Conservation (phyloP, 2,113 vertebrate species). For the Siniperca chuatsi region DNA sequence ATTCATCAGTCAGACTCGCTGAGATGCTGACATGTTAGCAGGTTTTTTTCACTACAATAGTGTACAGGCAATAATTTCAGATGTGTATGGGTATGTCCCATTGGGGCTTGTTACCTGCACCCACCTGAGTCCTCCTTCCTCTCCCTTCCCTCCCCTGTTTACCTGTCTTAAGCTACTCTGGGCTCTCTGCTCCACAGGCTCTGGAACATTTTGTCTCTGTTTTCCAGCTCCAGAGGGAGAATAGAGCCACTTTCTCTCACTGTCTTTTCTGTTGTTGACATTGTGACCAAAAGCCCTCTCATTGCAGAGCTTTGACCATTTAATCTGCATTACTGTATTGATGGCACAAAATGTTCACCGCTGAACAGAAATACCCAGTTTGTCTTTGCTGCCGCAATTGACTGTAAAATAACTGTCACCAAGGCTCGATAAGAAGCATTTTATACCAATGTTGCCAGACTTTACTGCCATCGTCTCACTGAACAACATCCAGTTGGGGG, state of each 20-base stretch:
- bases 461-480: neutral
- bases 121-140: slow-evolving; percentile 77
- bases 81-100: slow-evolving; percentile 73
- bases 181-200: slow-evolving; percentile 38
- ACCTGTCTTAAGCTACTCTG: slow-evolving; percentile 62
- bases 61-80: slow-evolving; percentile 56
- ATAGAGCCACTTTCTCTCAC: slow-evolving; percentile 8
- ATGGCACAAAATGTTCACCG: neutral
- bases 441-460: neutral
- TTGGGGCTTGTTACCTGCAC: slow-evolving; percentile 82
- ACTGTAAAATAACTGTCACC: neutral
- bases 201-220: slow-evolving; percentile 77
- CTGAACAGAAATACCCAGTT: neutral
- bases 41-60: slow-evolving; percentile 17
- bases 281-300: neutral
- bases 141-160: slow-evolving; percentile 68
- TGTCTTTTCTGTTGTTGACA: neutral
- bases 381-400: neutral
- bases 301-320: neutral
- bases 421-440: neutral
- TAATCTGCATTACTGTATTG: neutral
- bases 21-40: slow-evolving; percentile 29
- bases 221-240: slow-evolving; percentile 52
- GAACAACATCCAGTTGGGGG: neutral
- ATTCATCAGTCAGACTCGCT: neutral